Base-by-base conservation (phyloP, 2,888 invertebrate species). In the Byasa hedistus region DNA sequence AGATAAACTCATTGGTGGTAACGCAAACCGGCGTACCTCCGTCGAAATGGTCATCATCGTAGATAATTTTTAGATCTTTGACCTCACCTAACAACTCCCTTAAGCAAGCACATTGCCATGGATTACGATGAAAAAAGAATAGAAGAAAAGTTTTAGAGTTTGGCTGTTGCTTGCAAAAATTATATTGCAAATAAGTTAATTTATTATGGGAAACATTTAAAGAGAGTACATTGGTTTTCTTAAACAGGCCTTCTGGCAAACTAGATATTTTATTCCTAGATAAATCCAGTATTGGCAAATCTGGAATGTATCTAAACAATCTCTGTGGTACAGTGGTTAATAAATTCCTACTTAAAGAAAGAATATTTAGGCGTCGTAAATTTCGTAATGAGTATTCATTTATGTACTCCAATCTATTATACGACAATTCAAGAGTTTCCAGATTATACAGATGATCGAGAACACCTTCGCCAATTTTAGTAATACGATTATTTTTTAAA, bases 61-160 rank as follows among this genome's bases (percentile, higher is more conserved):
- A 89, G 21, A 74, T 72, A 44, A 90, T 79, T 4, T 74, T 72
- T 12, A 77, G 74, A 22, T 67, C 76, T 68, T 86, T 87, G 0
- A 87, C 78, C 74, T 89, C 89, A 55, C 77, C 78, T 3, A 89
- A 56, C 22, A 87, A 68, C 27, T 88, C 82, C 55, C 74, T 77
- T 0, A 89, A 72, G 70, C 90, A 89, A 2, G 83, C 77, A 68
- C 90, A 91, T 66, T 89, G 88, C 87, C 87, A 89, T 1, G 88
- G 89, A 66, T 89, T 91, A 21, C 84, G 81, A 24, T 86, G 80
- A 32, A 89, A 86, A 61, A 79, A 81, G 65, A 89, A 85, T 67
- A 85, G 86, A 2, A 72, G 78, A 36, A 89, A 68, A 0, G 77
- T 82, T 0, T 87, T 85, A 2, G 81, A 81, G 69, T 87, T 87